phyloP scores from a whole-genome alignment of 2,888 invertebrate genomes.

The Amiota communis region DNA sequence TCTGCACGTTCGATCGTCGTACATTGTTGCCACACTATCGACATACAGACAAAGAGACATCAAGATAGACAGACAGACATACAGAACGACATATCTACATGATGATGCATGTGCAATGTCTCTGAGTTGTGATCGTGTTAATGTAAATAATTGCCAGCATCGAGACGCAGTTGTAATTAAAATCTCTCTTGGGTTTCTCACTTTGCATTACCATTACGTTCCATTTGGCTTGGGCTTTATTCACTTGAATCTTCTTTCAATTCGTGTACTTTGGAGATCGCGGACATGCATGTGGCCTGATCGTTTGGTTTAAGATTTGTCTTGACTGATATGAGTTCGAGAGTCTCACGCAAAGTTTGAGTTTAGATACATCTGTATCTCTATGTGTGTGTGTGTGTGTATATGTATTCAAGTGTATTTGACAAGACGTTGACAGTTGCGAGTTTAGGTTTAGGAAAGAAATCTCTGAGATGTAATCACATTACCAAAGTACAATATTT shows the following conservation, averaged over 20 bases:
- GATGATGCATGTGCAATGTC: constrained; percentile 70
- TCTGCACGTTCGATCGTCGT: no score
- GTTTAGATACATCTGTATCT: background rate
- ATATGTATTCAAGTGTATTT: background rate
- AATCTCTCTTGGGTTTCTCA: constrained; percentile 62
- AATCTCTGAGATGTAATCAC: constrained; percentile 33
- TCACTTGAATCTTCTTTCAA: background rate
- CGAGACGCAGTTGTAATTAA: constrained; percentile 66
- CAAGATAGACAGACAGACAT: constrained; percentile 5
- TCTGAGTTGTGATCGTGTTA: constrained; percentile 72
- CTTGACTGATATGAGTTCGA: constrained; percentile 62
- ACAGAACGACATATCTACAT: constrained; percentile 59
- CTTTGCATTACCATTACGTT: constrained; percentile 44
- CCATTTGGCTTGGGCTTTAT: background rate
- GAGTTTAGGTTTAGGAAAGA: constrained; percentile 42
- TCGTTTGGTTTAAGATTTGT: constrained; percentile 57
- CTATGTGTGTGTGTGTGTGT: background rate
- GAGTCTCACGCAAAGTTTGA: constrained; percentile 59
- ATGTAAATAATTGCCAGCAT: constrained; percentile 71
- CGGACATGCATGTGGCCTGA: constrained; percentile 33
- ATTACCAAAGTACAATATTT: constrained; percentile 35
- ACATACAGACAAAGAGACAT: no score
- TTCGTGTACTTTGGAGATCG: background rate
- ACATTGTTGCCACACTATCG: no score
- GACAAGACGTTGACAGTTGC: constrained; percentile 58